phyloP scores from a whole-genome alignment of 1,140 invertebrate species.

The Megalonaias nervosa region DNA sequence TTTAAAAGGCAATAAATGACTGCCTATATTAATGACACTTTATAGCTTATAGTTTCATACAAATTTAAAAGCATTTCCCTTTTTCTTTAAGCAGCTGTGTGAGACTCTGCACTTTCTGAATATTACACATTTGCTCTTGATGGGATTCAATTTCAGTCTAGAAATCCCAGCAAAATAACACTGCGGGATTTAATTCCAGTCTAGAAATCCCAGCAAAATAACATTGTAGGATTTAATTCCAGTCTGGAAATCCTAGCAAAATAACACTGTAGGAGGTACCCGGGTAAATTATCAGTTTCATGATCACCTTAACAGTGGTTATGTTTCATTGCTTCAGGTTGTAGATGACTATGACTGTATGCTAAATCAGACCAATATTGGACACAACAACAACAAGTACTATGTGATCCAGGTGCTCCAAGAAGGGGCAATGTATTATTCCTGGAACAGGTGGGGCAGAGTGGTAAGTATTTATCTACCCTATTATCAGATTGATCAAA shows the following conservation, averaged over 20 bases:
- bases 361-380: constrained; percentile 76
- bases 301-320: background rate
- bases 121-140: background rate
- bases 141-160: background rate
- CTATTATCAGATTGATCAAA: background rate
- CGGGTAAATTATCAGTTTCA: background rate
- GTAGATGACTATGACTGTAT: constrained; percentile 73
- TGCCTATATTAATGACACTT: too few relatives aligned
- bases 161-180: background rate
- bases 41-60: too few relatives aligned
- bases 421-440: constrained; percentile 61
- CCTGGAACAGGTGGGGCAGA: constrained; percentile 76
- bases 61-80: too few relatives aligned
- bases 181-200: background rate
- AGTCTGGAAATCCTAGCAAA: background rate
- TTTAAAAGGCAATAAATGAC: too few relatives aligned
- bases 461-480: constrained; percentile 68
- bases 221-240: background rate
- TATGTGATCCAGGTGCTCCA: constrained; percentile 76
- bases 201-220: background rate
- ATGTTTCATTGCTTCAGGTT: constrained; percentile 64
- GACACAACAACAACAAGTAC: constrained; percentile 77
- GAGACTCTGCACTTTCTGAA: background rate
- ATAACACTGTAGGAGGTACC: too few relatives aligned
- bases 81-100: background rate